Conservation (phyloP, 2,888 invertebrate genomes). For the Sphaeridia pumilis region DNA sequence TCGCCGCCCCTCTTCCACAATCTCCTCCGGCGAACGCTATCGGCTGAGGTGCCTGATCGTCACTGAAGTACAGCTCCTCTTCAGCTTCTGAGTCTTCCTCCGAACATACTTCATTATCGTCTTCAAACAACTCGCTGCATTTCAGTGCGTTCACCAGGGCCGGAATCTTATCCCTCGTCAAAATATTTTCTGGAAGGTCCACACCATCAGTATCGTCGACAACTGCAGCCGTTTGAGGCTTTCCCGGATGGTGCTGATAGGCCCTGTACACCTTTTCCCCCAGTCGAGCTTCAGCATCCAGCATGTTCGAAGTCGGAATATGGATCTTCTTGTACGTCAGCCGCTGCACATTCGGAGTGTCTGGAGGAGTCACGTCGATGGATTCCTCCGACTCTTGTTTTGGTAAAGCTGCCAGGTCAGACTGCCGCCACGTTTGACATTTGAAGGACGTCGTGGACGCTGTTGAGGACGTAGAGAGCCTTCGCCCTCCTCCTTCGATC, state of each 20-base stretch:
- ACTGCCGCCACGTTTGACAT: conserved; percentile 32
- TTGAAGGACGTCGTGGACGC: conserved; percentile 20
- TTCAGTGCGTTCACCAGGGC: conserved; percentile 25
- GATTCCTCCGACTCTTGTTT: conserved; percentile 15
- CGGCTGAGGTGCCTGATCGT: no score
- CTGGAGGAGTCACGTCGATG: conserved; percentile 21
- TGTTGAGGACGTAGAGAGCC: neutral
- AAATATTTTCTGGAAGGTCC: conserved; percentile 1
- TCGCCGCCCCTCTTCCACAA: no score
- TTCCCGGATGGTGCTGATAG: neutral
- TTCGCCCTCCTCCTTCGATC: neutral
- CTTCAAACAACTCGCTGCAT: no score
- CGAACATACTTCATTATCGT: no score
- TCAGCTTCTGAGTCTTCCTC: no score
- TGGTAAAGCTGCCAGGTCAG: conserved; percentile 23
- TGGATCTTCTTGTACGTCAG: conserved; percentile 27
- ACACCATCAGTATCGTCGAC: neutral
- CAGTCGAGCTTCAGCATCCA: conserved; percentile 27
- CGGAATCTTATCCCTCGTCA: conserved; percentile 17
- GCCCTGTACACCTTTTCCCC: conserved; percentile 25
- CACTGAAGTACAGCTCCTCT: neutral
- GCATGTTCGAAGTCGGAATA: conserved; percentile 20
- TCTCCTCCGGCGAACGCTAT: no score
- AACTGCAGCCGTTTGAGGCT: neutral
- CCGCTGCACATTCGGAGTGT: conserved; percentile 19